Percentiles rank a stretch among this genome's conserved stretches.
Evolutionary conservation across 2,797 vertebrate species (phyloP).

Genomic region (Sebastiscus tertius): DNA sequence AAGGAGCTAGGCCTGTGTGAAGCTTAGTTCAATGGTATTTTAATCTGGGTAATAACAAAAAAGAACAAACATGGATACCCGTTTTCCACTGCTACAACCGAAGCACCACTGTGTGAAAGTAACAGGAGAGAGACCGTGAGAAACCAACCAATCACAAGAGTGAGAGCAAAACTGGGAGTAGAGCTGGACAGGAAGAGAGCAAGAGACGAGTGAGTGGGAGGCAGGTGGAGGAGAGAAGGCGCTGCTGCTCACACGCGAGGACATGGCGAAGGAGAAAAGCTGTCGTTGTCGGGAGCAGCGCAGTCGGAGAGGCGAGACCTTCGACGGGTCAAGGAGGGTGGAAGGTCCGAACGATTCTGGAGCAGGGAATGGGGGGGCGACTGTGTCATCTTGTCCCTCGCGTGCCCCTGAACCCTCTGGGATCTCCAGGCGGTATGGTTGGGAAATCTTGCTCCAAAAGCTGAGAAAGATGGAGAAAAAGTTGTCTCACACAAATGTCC

Average conservation of each 20-base stretch:
- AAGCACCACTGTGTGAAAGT: conserved; percentile 99
- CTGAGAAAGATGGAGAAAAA: conserved; percentile 69
- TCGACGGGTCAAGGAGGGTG: conserved; percentile 39
- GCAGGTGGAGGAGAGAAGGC: conserved; percentile 59
- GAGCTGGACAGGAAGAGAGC: conserved; percentile 69
- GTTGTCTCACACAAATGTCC: conserved; percentile 80
- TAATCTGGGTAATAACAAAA: conserved; percentile 99
- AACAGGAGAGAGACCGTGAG: conserved; percentile 91
- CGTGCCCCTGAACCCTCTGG: conserved; percentile 36
- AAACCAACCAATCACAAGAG: conserved; percentile 86
- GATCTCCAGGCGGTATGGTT: conserved; percentile 61
- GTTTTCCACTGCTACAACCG: conserved; percentile 99
- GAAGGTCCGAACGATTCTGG: conserved; percentile 33
- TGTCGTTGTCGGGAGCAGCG: conserved; percentile 75
- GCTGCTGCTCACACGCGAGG: conserved; percentile 84
- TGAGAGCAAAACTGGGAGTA: conserved; percentile 68
- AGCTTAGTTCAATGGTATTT: conserved; percentile 98
- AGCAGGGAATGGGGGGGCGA: conserved; percentile 22
- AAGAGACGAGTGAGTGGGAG: conserved; percentile 42
- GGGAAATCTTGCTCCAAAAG: conserved; percentile 76
- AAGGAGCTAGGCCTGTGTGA: conserved; percentile 93
- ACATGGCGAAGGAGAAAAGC: conserved; percentile 79
- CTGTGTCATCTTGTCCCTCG: conserved; percentile 60
- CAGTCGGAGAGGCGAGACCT: conserved; percentile 68
- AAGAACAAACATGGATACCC: conserved; percentile 98